phyloP scores from a whole-genome alignment of 2,797 vertebrate genomes.

The Buceros bicornis region DNA sequence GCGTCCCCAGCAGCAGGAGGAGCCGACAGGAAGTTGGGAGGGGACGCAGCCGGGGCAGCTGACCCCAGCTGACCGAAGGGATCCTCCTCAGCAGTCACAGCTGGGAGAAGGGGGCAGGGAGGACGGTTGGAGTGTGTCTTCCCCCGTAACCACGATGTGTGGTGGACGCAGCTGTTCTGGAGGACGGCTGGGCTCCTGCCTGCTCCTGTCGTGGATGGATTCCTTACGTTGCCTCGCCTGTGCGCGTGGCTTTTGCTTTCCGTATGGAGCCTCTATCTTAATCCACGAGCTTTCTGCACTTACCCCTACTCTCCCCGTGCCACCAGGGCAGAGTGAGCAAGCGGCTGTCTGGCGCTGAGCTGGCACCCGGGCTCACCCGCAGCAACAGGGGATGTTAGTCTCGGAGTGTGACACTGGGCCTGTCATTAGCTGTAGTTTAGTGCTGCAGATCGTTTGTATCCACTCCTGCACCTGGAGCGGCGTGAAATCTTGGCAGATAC shows the following conservation, averaged over 20 bases:
- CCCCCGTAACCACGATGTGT: background rate
- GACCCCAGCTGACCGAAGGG: background rate
- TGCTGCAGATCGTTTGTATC: background rate
- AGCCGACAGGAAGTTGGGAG: background rate
- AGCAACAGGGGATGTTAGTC: background rate
- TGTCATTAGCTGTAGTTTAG: background rate
- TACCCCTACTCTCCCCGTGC: background rate
- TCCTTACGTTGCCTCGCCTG: background rate
- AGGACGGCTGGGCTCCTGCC: background rate
- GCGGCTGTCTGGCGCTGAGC: background rate
- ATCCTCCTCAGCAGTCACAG: background rate
- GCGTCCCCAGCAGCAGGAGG: background rate
- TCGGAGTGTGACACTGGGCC: background rate
- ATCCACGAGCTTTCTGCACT: background rate
- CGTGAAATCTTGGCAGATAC: background rate
- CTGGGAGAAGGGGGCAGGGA: background rate
- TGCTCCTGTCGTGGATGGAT: background rate
- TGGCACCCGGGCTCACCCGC: background rate
- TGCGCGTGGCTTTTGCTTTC: background rate
- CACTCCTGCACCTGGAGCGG: background rate
- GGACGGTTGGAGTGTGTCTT: accelerated
- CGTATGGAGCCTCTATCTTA: background rate
- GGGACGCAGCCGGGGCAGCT: background rate
- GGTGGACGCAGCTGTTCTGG: background rate
- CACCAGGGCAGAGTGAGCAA: accelerated